phyloP scores from a whole-genome alignment of 2,113 vertebrate species.

The Xiphias gladius region DNA sequence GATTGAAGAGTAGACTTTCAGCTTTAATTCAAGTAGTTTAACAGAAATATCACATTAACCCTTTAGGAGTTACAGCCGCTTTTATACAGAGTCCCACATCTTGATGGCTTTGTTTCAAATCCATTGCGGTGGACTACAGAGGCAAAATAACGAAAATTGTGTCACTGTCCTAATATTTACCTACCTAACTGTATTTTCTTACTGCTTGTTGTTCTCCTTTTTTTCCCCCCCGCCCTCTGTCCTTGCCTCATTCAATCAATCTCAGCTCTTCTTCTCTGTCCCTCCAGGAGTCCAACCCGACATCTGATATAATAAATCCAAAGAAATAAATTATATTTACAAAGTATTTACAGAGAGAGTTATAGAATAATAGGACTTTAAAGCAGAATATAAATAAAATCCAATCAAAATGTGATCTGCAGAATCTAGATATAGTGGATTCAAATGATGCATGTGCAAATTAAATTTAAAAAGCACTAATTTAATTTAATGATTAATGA shows the following conservation, averaged over 20 bases:
- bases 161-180: too few species aligned
- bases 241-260: not conserved
- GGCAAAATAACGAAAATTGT: too few species aligned
- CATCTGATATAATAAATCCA: not conserved
- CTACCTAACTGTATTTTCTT: slow-evolving; percentile 35
- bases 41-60: too few species aligned
- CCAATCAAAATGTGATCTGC: not conserved
- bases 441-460: not conserved
- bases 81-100: too few species aligned
- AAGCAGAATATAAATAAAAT: not conserved
- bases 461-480: not conserved
- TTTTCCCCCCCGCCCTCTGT: not conserved
- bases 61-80: too few species aligned
- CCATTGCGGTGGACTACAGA: too few species aligned
- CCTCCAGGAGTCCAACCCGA: not conserved
- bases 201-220: slow-evolving; percentile 19
- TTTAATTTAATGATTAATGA: not conserved
- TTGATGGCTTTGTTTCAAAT: too few species aligned
- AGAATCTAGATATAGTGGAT: not conserved
- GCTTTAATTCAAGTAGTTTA: too few species aligned
- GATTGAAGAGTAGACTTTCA: too few species aligned
- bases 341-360: not conserved
- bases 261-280: not conserved
- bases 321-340: not conserved
- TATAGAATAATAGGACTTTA: too few species aligned